phyloP scores from a whole-genome alignment of 2,113 vertebrate species.

The Neoarius graeffei region DNA sequence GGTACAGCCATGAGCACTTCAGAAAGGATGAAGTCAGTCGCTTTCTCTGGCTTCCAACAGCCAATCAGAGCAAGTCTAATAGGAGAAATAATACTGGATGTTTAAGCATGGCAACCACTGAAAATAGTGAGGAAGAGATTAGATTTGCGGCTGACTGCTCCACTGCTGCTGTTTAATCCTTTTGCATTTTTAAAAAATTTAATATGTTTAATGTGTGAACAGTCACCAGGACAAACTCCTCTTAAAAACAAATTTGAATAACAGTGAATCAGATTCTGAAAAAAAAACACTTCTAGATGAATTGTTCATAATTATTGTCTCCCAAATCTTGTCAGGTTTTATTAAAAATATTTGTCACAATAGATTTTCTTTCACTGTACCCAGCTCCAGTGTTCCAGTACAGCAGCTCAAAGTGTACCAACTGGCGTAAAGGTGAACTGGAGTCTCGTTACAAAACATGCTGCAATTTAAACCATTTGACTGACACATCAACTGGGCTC shows the following conservation, averaged over 20 bases:
- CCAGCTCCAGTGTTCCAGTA: neutral
- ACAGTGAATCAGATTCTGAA: neutral
- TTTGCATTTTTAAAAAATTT: neutral
- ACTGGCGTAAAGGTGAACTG: slow-evolving; percentile 14
- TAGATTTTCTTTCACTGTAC: neutral
- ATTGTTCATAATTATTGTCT: neutral
- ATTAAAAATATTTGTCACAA: neutral
- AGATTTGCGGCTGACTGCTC: neutral
- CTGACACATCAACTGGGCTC: slow-evolving; percentile 34
- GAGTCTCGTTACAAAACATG: slow-evolving; percentile 52
- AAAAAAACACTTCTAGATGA: neutral
- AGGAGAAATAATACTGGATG: neutral
- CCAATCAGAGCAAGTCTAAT: neutral
- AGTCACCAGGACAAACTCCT: neutral
- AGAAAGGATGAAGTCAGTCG: neutral
- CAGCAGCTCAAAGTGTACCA: neutral
- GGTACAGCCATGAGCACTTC: neutral
- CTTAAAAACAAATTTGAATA: neutral
- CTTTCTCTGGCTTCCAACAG: neutral
- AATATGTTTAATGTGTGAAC: neutral
- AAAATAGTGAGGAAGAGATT: neutral
- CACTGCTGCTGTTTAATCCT: neutral
- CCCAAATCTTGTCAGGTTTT: neutral
- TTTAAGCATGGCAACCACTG: neutral
- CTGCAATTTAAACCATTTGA: slow-evolving; percentile 42